Evolutionary conservation across 2,888 invertebrate genomes (phyloP).

Genomic region (Apodemia mormo): DNA sequence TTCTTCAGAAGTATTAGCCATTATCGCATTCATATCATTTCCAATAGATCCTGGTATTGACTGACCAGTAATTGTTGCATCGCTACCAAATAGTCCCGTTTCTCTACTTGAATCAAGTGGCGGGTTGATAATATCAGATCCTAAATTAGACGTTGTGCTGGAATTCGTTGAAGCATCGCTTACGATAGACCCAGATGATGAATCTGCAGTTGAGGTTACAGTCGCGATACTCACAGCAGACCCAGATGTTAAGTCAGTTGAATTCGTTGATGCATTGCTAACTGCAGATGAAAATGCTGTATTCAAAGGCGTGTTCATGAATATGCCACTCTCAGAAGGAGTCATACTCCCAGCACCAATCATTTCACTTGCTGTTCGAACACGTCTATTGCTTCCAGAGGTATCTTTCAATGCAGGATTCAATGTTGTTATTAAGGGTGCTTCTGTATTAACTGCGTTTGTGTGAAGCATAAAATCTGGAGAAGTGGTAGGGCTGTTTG

Average conservation of each 20-base stretch:
- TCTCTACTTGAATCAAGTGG: not conserved
- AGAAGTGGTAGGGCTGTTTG: not conserved
- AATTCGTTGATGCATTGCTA: constrained; percentile 6
- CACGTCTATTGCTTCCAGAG: not conserved
- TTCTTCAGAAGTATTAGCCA: constrained; percentile 20
- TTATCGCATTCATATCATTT: constrained; percentile 5
- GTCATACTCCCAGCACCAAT: not conserved
- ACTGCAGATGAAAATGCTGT: not conserved
- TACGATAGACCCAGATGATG: not conserved
- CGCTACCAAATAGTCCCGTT: not conserved
- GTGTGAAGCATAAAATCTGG: not conserved
- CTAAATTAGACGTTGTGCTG: not conserved
- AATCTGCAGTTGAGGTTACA: not conserved
- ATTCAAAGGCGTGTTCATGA: not conserved
- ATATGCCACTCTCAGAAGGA: not conserved
- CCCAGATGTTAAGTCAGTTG: not conserved
- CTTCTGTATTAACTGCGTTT: not conserved
- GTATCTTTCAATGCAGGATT: not conserved
- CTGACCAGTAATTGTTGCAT: not conserved
- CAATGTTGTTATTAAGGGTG: not conserved
- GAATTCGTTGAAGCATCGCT: constrained; percentile 8
- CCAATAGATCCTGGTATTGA: not conserved
- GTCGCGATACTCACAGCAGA: constrained; percentile 1
- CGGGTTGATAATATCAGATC: not conserved
- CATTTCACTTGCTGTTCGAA: not conserved